These are phyloP conservation scores for Ips typographus DNA, from an alignment of 1,140 invertebrate genomes.

Conservation along the genomic window DNA sequence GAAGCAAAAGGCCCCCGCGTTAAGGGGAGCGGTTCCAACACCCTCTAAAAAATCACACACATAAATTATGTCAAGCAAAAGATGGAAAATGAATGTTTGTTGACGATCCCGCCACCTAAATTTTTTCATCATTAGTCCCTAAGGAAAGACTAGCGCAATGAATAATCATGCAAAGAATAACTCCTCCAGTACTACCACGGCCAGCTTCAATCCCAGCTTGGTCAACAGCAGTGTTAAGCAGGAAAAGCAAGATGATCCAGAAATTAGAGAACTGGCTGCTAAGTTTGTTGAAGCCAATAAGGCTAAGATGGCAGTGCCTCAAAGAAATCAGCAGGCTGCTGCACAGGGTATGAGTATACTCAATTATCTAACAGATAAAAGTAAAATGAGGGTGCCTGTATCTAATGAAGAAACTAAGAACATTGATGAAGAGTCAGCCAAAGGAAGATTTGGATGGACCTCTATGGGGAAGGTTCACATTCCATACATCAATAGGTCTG, in stretches of 20 bases:
- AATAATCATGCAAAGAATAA: slow-evolving; percentile 33
- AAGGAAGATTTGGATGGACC: slow-evolving; percentile 88
- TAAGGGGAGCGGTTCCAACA: background rate
- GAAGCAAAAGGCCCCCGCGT: background rate
- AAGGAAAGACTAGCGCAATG: slow-evolving; percentile 29
- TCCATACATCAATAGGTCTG: slow-evolving; percentile 81
- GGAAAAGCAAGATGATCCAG: slow-evolving; percentile 80
- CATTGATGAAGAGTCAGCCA: slow-evolving; percentile 75
- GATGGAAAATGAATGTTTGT: slow-evolving; percentile 31
- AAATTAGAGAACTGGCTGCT: slow-evolving; percentile 80
- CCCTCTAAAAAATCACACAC: background rate
- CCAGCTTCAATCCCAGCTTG: slow-evolving; percentile 12
- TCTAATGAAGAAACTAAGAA: slow-evolving; percentile 35
- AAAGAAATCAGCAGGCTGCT: slow-evolving; percentile 43
- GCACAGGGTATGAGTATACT: slow-evolving; percentile 52
- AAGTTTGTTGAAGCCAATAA: slow-evolving; percentile 85
- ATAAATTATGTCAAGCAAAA: slow-evolving; percentile 25
- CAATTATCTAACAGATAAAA: slow-evolving; percentile 41
- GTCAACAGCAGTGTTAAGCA: slow-evolving; percentile 63
- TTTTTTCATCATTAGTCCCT: slow-evolving; percentile 13
- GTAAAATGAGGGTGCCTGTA: slow-evolving; percentile 34
- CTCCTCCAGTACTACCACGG: slow-evolving; percentile 18
- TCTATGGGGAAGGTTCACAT: slow-evolving; percentile 82
- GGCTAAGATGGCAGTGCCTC: slow-evolving; percentile 64
- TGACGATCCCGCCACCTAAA: slow-evolving; percentile 22